phyloP scores from a whole-genome alignment of 1,140 invertebrate genomes.

The Drosophila simulans region DNA sequence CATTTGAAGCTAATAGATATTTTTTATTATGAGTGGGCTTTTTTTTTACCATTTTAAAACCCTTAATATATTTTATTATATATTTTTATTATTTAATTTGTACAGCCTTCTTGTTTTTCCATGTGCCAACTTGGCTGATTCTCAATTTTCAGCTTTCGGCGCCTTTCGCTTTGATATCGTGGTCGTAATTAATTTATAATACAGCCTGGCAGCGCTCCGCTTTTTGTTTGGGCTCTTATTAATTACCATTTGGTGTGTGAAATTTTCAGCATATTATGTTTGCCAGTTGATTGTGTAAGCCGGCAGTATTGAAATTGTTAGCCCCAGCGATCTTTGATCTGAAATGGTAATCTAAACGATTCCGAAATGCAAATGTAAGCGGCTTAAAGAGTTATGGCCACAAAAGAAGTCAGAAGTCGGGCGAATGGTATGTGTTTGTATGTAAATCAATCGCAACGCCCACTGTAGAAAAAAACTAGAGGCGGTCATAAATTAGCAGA shows the following conservation, averaged over 20 bases:
- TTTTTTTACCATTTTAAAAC: too few species aligned
- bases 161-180: constrained; percentile 71
- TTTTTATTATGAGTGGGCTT: too few species aligned
- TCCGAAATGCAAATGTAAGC: constrained; percentile 62
- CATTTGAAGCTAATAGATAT: too few species aligned
- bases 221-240: constrained; percentile 43
- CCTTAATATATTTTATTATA: not conserved
- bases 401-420: constrained; percentile 58
- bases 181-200: constrained; percentile 79
- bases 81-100: too few species aligned
- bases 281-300: constrained; percentile 32
- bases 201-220: constrained; percentile 52
- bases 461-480: constrained; percentile 31
- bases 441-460: constrained; percentile 46
- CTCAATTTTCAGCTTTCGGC: constrained; percentile 32
- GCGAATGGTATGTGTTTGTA: constrained; percentile 48
- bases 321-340: constrained; percentile 49
- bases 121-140: constrained; percentile 29
- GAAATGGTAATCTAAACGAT: constrained; percentile 52
- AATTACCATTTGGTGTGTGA: constrained; percentile 44
- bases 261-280: constrained; percentile 60
- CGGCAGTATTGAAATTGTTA: constrained; percentile 35
- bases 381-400: constrained; percentile 40
- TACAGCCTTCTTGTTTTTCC: not conserved
- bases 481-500: constrained; percentile 56